Evolutionary conservation across 2,888 invertebrate genomes (phyloP), one percentile per base, ranked within the genome.

Genomic region (Notocelia uddmanniana): DNA sequence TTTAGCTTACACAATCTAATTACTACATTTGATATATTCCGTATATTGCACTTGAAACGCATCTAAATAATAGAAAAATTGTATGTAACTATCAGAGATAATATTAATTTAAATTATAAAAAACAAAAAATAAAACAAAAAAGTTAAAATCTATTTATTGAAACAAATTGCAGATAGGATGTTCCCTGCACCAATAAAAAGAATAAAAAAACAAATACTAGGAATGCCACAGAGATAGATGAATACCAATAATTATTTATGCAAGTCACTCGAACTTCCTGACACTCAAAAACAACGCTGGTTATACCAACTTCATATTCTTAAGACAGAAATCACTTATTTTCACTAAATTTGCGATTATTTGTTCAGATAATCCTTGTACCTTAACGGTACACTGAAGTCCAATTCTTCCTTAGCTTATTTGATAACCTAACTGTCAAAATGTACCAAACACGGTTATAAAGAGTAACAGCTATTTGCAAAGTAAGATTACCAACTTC

Each of bases 101-200:
- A 21, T 50, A n/a, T 31, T 21, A 13, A 21, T 41, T 2, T 6
- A n/a, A 64, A 34, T 45, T 19, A 11, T 2, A 70, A 76, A 64
- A 73, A 73, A 71, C 68, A 74, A 75, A 74, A 76, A 78, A 78
- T 75, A 73, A 78, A 75, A 64, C n/a, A 73, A 73, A 66, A 63
- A 48, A 60, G 74, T 74, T 62, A 76, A 75, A 31, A 31, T 31
- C 34, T 54, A 66, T 84, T 85, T 83, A 83, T 81, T 85, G 45
- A 79, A 83, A 80, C 81, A 77, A 78, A 78, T 69, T 72, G 75
- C 77, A 79, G 75, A 79, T 74, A 77, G 75, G 78, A 75, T 78
- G 80, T 77, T 77, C 81, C 88, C 84, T 78, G 83, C 86, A 89
- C 88, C 88, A 78, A 78, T 79, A 78, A 82, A 78, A 81, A n/a